A percentile compares a stretch with the other conserved stretches of the same genome.
Evolutionary conservation across 1,140 invertebrate species (phyloP).

Genomic region (Bombus polaris): DNA sequence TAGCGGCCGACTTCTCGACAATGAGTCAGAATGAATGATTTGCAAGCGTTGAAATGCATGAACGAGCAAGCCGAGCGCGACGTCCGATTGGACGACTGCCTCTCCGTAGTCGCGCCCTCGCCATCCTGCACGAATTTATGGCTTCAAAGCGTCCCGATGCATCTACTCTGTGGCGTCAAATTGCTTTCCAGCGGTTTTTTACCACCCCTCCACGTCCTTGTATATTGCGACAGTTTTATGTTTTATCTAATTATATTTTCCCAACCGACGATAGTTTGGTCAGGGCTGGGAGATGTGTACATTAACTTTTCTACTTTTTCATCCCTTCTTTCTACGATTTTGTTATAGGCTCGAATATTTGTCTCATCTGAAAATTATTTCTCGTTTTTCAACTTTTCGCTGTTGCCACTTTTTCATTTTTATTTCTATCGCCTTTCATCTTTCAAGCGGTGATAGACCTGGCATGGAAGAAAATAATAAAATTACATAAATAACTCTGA

Average conservation of each 20-base stretch:
- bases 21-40: conserved; percentile 75
- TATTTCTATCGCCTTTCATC: not conserved
- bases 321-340: too few species aligned
- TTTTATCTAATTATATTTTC: conserved; percentile 61
- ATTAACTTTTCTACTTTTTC: not conserved
- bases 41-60: conserved; percentile 74
- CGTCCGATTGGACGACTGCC: conserved; percentile 65
- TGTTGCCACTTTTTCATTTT: not conserved
- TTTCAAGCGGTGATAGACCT: too few species aligned
- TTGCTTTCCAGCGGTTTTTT: conserved; percentile 69
- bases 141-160: conserved; percentile 65
- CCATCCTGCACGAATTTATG: conserved; percentile 64
- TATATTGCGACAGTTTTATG: conserved; percentile 51
- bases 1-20: conserved; percentile 63
- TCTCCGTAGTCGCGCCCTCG: conserved; percentile 55
- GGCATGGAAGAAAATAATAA: not conserved
- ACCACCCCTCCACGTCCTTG: conserved; percentile 33
- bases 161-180: conserved; percentile 64
- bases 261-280: conserved; percentile 18
- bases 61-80: conserved; percentile 69
- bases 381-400: not conserved
- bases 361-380: not conserved
- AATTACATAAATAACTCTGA: not conserved
- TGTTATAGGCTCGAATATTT: not conserved
- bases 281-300: not conserved